phyloP scores from a whole-genome alignment of 2,888 invertebrate species.

The Euclidia mi region DNA sequence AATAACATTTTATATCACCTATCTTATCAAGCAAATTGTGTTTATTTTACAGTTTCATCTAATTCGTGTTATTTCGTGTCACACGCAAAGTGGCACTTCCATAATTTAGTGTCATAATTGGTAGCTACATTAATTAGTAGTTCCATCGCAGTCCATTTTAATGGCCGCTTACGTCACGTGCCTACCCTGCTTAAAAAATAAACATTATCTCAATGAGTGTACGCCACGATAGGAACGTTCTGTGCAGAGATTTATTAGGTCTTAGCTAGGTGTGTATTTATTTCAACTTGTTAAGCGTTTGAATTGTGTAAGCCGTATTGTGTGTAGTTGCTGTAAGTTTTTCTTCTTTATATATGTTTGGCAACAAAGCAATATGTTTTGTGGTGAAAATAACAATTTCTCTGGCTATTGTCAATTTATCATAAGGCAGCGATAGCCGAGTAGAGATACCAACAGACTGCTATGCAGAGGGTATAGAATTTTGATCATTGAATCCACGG shows the following conservation, averaged over 20 bases:
- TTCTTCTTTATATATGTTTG: too few species aligned
- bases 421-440: too few species aligned
- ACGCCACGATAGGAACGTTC: slow-evolving; percentile 64
- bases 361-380: too few species aligned
- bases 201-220: slow-evolving; percentile 72
- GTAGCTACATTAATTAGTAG: slow-evolving; percentile 69
- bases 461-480: too few species aligned
- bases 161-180: slow-evolving; percentile 53
- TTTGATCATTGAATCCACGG: too few species aligned
- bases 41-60: slow-evolving; percentile 23
- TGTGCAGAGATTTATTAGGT: slow-evolving; percentile 19
- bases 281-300: slow-evolving; percentile 9
- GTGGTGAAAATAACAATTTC: too few species aligned
- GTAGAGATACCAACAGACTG: too few species aligned
- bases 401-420: too few species aligned
- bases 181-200: slow-evolving; percentile 61
- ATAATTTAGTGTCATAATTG: slow-evolving; percentile 82
- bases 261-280: slow-evolving; percentile 41
- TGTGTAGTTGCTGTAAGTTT: too few species aligned
- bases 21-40: slow-evolving; percentile 16
- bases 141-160: slow-evolving; percentile 48
- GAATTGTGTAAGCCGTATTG: slow-evolving; percentile 5
- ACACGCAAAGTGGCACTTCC: slow-evolving; percentile 76
- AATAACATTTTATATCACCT: too few species aligned
- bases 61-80: slow-evolving; percentile 48